Evolutionary conservation across 2,113 vertebrate genomes (phyloP).

Genomic region (Arenaria interpres): DNA sequence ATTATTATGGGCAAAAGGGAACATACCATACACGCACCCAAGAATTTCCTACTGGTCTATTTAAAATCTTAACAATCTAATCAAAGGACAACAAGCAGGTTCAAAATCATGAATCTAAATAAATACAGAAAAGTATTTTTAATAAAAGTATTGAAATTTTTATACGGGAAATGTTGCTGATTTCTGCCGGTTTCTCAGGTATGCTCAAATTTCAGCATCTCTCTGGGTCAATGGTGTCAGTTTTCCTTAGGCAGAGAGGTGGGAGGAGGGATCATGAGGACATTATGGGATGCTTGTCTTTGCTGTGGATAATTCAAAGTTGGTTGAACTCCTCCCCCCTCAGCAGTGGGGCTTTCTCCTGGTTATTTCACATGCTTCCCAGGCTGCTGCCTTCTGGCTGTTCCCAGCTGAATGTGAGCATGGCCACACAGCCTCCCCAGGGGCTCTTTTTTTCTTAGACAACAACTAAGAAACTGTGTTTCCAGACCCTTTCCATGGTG

Average conservation of each 20-base stretch:
- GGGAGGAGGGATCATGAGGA: neutral
- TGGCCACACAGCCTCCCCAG: neutral
- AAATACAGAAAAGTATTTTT: neutral
- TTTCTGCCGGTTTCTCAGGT: neutral
- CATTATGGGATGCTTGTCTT: neutral
- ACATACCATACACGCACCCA: neutral
- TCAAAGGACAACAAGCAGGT: neutral
- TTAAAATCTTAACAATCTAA: neutral
- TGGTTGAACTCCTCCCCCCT: neutral
- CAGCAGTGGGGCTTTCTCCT: neutral
- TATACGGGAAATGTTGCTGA: neutral
- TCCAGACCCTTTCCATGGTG: neutral
- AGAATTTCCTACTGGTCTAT: neutral
- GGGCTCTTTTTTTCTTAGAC: neutral
- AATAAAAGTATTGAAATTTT: neutral
- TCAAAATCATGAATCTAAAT: neutral
- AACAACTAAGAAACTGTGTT: neutral
- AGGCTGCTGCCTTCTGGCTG: neutral
- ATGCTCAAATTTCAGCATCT: neutral
- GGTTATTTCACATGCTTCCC: neutral
- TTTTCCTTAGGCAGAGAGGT: neutral
- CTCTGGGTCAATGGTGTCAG: accelerated
- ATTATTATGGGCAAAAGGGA: neutral
- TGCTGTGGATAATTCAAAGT: neutral
- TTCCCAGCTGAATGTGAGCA: accelerated